Conservation (phyloP, 2,888 invertebrate species). For the Mythimna loreyi region DNA sequence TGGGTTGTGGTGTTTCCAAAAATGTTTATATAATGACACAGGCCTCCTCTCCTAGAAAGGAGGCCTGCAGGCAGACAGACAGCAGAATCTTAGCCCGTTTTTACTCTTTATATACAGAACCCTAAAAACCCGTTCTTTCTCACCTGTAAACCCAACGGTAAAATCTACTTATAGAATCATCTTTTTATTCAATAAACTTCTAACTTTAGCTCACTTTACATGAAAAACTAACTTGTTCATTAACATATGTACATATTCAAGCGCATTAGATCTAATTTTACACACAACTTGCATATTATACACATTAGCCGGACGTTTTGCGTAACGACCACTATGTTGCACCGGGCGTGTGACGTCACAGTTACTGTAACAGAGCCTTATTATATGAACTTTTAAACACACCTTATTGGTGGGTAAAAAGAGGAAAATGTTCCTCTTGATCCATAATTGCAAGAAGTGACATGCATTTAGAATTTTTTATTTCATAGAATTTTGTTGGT, state of each 20-base stretch:
- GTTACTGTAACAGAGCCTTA: constrained; percentile 31
- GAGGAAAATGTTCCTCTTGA: not conserved
- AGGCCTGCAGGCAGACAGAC: too few relatives aligned
- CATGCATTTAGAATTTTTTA: not conserved
- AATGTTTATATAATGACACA: too few relatives aligned
- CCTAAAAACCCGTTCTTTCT: not conserved
- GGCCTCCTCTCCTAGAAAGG: too few relatives aligned
- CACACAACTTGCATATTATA: constrained; percentile 39
- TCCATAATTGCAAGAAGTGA: constrained; percentile 9
- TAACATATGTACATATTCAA: constrained; percentile 24
- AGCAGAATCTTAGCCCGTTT: not conserved
- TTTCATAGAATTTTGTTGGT: too few relatives aligned
- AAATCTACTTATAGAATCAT: not conserved
- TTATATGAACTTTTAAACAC: constrained; percentile 26
- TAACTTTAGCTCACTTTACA: constrained; percentile 19
- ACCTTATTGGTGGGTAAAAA: constrained; percentile 26
- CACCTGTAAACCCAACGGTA: constrained; percentile 1
- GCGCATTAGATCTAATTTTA: constrained; percentile 46
- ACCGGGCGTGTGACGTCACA: constrained; percentile 28
- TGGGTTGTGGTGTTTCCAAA: too few relatives aligned
- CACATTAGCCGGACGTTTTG: constrained; percentile 33
- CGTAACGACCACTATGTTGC: constrained; percentile 19
- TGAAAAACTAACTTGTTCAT: constrained; percentile 18
- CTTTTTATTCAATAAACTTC: constrained; percentile 7
- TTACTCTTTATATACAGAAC: too few relatives aligned